Evolutionary conservation across 2,797 vertebrate species (phyloP), one percentile per base, ranked within the genome.

Genomic region (Ctenopoma multispine): DNA sequence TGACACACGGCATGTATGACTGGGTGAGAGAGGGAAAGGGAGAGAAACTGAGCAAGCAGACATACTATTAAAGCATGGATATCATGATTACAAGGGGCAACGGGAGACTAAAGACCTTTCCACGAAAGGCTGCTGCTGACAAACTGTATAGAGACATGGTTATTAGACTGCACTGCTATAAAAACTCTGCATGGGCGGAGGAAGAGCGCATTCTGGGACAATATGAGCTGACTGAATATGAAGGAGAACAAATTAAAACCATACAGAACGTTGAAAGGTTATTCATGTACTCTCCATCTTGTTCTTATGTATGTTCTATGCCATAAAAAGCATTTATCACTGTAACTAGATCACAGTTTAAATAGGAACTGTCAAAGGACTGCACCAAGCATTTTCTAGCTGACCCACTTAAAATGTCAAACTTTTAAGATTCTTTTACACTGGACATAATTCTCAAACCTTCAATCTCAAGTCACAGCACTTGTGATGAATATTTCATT

Each of bases 401-500:
- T 72, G 76, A 80, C 77, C 72, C 55, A 87, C 63, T 83, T 87
- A 70, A 75, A 62, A 77, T 27, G 50, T 66, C 59, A 63, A 79
- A 65, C 18, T 12, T 47, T 2, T 17, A 51, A 34, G 61, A 73
- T 63, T 77, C 6, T 72, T 75, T 80, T 66, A 46, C 38, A 23
- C 56, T 58, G 53, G 68, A 78, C 24, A 62, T 31, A 58, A 71
- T 66, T 74, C 57, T 38, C 34, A 56, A 61, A 68, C 46, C 67
- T 72, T 60, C 14, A 57, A 69, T 75, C 64, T 83, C 23, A 43
- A 66, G 21, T 23, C 31, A 18, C 10, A 3, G 41, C 0, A 11
- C 71, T 67, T 38, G 24, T 29, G 20, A 86, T 88, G 64, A 91
- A 91, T 87, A 87, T 83, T 91, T 87, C 2, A 90, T 78, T 17